These are phyloP conservation scores for Troilus luridus DNA, from an alignment of 2,888 invertebrate genomes.

Conservation along the genomic window DNA sequence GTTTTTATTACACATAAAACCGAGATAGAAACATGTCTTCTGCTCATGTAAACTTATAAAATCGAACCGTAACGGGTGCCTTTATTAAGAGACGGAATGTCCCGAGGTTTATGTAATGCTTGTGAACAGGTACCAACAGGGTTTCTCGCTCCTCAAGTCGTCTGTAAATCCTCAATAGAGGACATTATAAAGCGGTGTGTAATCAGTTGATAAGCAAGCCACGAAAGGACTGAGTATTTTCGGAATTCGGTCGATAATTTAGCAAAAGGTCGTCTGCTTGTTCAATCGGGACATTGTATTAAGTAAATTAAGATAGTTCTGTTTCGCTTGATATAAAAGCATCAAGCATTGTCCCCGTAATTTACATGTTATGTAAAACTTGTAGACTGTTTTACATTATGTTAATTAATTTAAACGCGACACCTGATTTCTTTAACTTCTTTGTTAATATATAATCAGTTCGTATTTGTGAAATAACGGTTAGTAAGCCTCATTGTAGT, in stretches of 20 bases:
- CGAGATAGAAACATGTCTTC: neutral
- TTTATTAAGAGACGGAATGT: conserved; percentile 10
- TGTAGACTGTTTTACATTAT: conserved; percentile 6
- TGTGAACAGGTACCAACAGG: neutral
- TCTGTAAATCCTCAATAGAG: neutral
- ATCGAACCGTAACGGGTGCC: neutral
- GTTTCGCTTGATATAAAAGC: conserved; percentile 9
- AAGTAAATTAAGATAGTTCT: conserved; percentile 19
- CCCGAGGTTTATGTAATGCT: neutral
- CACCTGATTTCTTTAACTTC: neutral
- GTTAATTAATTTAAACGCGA: neutral
- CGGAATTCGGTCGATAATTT: neutral
- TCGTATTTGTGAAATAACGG: neutral
- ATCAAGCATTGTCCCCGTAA: neutral
- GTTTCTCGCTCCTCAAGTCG: neutral
- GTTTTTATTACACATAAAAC: conserved; percentile 18
- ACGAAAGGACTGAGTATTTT: neutral
- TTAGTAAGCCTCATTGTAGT: neutral
- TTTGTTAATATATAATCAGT: neutral
- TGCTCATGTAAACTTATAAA: conserved; percentile 20
- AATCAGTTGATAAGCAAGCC: neutral
- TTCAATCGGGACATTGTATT: neutral
- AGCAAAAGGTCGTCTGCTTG: conserved; percentile 19
- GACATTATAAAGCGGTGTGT: neutral
- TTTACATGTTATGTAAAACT: conserved; percentile 9